Evolutionary conservation across 2,888 invertebrate species (phyloP).

Genomic region (Rotaria socialis): DNA sequence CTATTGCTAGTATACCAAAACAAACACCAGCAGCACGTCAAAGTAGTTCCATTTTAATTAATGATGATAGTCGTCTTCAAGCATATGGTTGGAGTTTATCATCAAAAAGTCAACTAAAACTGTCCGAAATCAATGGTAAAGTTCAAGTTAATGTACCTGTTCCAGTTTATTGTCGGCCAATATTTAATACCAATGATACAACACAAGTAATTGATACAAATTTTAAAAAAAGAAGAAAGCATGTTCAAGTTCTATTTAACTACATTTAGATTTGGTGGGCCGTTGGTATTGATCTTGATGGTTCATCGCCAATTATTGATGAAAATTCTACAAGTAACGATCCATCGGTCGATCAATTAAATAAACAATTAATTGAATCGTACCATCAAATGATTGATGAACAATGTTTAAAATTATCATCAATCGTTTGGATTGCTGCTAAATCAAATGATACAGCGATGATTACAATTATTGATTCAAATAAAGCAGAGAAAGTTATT

Average conservation of each 20-base stretch:
- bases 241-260: not conserved
- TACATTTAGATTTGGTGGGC: conserved; percentile 78
- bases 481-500: conserved; percentile 87
- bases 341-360: conserved; percentile 15
- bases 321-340: not conserved
- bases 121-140: conserved; percentile 46
- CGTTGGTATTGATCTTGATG: conserved; percentile 75
- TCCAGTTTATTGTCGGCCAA: conserved; percentile 85
- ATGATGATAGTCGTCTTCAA: conserved; percentile 83
- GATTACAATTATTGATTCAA: conserved; percentile 81
- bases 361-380: conserved; percentile 31
- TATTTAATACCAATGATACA: conserved; percentile 57
- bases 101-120: conserved; percentile 62
- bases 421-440: conserved; percentile 94
- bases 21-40: not conserved
- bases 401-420: conserved; percentile 69
- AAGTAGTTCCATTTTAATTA: conserved; percentile 56
- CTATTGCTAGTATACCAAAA: not conserved
- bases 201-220: not conserved
- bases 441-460: conserved; percentile 58
- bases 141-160: conserved; percentile 70
- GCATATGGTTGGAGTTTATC: conserved; percentile 95
- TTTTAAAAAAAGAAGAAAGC: conserved; percentile 59
- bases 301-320: not conserved
- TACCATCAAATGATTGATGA: conserved; percentile 60